Evolutionary conservation across 1,140 invertebrate species (phyloP).

Genomic region (Andrena cerasifolii): DNA sequence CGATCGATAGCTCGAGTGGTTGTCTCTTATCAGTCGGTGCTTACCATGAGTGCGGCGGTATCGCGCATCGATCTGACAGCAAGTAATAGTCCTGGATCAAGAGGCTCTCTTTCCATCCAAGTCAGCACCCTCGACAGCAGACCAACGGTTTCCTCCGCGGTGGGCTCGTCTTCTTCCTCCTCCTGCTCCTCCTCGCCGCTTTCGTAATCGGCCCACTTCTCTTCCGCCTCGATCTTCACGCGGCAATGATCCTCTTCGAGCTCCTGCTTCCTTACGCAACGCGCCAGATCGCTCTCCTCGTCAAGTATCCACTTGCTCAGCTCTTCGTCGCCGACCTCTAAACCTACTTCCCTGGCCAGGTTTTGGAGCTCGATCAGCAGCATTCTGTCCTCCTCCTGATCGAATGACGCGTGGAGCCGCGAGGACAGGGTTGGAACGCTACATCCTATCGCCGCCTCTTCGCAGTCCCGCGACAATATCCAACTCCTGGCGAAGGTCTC

Average conservation of each 20-base stretch:
- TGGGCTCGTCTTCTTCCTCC: slow-evolving; percentile 68
- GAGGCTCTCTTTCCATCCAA: slow-evolving; percentile 83
- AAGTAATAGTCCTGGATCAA: slow-evolving; percentile 82
- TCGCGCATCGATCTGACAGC: slow-evolving; percentile 81
- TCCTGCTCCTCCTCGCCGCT: slow-evolving; percentile 58
- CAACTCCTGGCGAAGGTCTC: slow-evolving; percentile 80
- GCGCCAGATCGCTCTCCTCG: slow-evolving; percentile 69
- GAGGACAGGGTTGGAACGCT: slow-evolving; percentile 42
- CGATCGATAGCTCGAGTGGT: slow-evolving; percentile 64
- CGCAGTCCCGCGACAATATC: slow-evolving; percentile 68
- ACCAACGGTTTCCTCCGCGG: slow-evolving; percentile 77
- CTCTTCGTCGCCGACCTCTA: slow-evolving; percentile 78
- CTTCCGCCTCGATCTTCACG: slow-evolving; percentile 68
- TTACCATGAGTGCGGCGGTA: slow-evolving; percentile 78
- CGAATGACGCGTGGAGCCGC: slow-evolving; percentile 40
- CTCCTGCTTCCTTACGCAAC: slow-evolving; percentile 66
- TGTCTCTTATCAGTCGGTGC: slow-evolving; percentile 64
- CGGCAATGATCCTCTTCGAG: slow-evolving; percentile 60
- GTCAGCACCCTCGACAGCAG: slow-evolving; percentile 80
- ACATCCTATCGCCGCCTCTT: slow-evolving; percentile 28
- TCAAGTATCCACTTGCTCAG: slow-evolving; percentile 77
- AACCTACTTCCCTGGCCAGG: slow-evolving; percentile 78
- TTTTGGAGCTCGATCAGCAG: slow-evolving; percentile 76
- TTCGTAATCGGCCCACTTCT: slow-evolving; percentile 59
- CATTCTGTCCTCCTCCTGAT: slow-evolving; percentile 71